Percentiles rank a stretch among this genome's conserved stretches.
These are phyloP conservation scores for Pithys albifrons DNA, from an alignment of 2,113 vertebrate species.

Conservation along the genomic window DNA sequence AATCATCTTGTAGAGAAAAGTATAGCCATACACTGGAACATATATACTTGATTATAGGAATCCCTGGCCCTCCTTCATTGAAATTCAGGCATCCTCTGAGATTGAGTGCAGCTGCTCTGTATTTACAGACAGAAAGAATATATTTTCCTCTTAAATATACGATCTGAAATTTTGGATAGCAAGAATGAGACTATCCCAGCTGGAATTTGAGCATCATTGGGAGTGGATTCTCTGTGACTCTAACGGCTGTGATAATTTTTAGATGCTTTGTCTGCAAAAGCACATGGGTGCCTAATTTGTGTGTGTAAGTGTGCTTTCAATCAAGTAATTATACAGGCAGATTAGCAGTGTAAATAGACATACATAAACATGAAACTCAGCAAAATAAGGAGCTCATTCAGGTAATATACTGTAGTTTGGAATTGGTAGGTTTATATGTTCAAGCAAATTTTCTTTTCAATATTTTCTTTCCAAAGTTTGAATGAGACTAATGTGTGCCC, in stretches of 20 bases:
- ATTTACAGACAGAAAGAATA: not conserved
- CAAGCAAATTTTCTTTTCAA: not conserved
- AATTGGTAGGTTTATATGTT: not conserved
- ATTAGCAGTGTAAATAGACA: constrained; percentile 8
- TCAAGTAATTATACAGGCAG: constrained; percentile 41
- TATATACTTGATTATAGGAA: not conserved
- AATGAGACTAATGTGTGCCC: not conserved
- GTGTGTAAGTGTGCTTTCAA: constrained; percentile 3
- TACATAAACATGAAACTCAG: not conserved
- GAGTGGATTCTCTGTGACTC: constrained; percentile 13
- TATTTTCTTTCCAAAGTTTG: not conserved
- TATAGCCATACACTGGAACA: not conserved
- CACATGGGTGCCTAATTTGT: constrained; percentile 17
- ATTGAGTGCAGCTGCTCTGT: constrained; percentile 13
- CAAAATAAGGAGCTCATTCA: constrained; percentile 10
- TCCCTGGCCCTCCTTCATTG: not conserved
- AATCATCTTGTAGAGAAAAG: not conserved
- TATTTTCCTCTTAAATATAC: not conserved
- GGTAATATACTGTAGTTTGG: not conserved
- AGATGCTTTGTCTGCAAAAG: constrained; percentile 43
- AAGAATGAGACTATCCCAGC: not conserved
- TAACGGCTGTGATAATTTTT: not conserved
- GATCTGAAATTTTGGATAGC: constrained; percentile 22
- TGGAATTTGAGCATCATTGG: constrained; percentile 47
- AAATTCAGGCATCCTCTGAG: not conserved